A percentile compares a stretch with the other conserved stretches of the same genome.
phyloP scores from a whole-genome alignment of 2,888 invertebrate genomes.

The Callosobruchus maculatus region DNA sequence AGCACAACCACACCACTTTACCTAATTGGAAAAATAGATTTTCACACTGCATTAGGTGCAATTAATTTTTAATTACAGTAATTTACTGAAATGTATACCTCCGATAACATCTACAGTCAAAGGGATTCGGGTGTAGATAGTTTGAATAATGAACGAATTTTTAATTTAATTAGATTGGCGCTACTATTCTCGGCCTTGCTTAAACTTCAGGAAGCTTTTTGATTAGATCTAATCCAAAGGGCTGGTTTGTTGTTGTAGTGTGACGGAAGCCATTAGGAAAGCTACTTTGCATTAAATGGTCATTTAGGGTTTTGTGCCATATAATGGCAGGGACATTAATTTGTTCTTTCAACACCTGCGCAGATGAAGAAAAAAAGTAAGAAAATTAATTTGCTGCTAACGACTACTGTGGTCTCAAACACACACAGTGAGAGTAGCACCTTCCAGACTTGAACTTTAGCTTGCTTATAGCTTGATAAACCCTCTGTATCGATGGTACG shows the following conservation, averaged over 20 bases:
- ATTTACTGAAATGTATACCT: neutral
- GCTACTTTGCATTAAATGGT: neutral
- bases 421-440: too few relatives aligned
- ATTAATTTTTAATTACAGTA: neutral
- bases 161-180: neutral
- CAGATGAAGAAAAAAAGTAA: neutral
- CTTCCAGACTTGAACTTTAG: too few relatives aligned
- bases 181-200: neutral
- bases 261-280: neutral
- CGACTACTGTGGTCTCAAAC: neutral
- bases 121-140: neutral
- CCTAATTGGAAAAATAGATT: constrained; percentile 2
- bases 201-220: neutral
- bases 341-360: neutral
- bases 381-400: neutral
- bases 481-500: too few relatives aligned
- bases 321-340: too few relatives aligned
- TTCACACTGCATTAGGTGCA: neutral
- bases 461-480: too few relatives aligned
- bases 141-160: neutral
- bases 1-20: neutral
- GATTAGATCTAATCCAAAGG: neutral
- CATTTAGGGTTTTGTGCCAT: neutral
- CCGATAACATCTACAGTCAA: neutral
- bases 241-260: neutral